A percentile compares a stretch with the other conserved stretches of the same genome.
Conservation (phyloP, 2,797 vertebrate species). For the Euphonia xanthogaster region DNA sequence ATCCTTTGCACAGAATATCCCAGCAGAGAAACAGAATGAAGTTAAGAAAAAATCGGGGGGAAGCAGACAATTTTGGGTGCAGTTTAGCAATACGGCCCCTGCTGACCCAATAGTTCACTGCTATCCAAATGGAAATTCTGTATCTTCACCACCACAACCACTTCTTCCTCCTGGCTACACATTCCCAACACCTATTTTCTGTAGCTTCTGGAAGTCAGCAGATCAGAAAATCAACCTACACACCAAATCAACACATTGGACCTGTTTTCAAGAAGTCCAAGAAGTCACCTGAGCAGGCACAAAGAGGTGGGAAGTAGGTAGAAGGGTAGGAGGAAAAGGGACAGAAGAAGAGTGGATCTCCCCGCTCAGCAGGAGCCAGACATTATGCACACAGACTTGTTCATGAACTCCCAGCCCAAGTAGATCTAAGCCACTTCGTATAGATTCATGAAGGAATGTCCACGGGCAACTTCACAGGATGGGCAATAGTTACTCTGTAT, state of each 20-base stretch:
- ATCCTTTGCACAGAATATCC: not conserved
- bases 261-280: not conserved
- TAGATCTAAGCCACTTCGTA: not conserved
- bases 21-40: not conserved
- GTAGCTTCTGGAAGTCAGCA: not conserved
- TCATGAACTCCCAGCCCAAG: not conserved
- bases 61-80: not conserved
- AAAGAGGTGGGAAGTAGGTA: not conserved
- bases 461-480: not conserved
- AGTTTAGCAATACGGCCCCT: not conserved
- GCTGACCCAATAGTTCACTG: not conserved
- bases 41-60: not conserved
- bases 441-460: not conserved
- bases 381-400: not conserved
- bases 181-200: not conserved
- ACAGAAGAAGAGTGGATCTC: not conserved
- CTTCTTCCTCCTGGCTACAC: not conserved
- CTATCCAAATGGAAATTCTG: not conserved
- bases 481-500: not conserved
- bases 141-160: not conserved
- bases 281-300: not conserved
- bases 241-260: rapidly evolving
- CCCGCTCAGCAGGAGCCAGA: not conserved
- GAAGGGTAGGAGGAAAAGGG: not conserved
- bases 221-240: not conserved